These are phyloP conservation scores for Drosophila atripex DNA, from an alignment of 2,888 invertebrate species.

Conservation along the genomic window DNA sequence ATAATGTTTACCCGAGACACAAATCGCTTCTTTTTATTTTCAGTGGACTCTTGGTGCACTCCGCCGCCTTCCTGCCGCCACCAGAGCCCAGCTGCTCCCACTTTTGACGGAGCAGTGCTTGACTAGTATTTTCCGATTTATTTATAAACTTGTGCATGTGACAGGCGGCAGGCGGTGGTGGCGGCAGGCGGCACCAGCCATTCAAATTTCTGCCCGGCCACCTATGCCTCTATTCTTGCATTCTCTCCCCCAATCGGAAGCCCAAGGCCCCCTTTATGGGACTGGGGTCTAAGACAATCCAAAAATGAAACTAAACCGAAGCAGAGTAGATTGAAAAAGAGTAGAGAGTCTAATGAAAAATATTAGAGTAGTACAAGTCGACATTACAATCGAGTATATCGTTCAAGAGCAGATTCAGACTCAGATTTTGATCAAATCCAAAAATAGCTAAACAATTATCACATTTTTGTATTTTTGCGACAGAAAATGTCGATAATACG, in stretches of 20 bases:
- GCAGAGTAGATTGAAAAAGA: neutral
- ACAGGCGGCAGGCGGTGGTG: conserved; percentile 22
- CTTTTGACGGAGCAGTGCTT: conserved; percentile 27
- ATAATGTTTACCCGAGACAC: neutral
- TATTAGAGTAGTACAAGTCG: neutral
- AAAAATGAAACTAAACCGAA: neutral
- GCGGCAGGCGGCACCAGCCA: conserved; percentile 32
- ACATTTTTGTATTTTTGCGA: too few species aligned
- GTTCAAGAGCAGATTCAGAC: too few species aligned
- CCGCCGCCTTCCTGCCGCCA: conserved; percentile 10
- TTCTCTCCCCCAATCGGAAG: neutral
- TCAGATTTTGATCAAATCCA: too few species aligned
- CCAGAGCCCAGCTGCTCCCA: neutral
- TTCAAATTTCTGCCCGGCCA: conserved; percentile 27
- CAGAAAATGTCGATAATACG: too few species aligned
- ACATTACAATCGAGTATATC: neutral
- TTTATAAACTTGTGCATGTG: conserved; percentile 63
- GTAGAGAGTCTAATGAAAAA: neutral
- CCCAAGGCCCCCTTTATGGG: conserved; percentile 39
- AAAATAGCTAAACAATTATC: too few species aligned
- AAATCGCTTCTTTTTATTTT: neutral
- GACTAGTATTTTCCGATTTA: conserved; percentile 64
- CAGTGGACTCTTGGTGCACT: conserved; percentile 7
- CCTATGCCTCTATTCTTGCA: conserved; percentile 2
- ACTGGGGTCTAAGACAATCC: conserved; percentile 15